Evolutionary conservation across 2,797 vertebrate genomes (phyloP), one percentile per base, ranked within the genome.

Genomic region (Xenops minutus): DNA sequence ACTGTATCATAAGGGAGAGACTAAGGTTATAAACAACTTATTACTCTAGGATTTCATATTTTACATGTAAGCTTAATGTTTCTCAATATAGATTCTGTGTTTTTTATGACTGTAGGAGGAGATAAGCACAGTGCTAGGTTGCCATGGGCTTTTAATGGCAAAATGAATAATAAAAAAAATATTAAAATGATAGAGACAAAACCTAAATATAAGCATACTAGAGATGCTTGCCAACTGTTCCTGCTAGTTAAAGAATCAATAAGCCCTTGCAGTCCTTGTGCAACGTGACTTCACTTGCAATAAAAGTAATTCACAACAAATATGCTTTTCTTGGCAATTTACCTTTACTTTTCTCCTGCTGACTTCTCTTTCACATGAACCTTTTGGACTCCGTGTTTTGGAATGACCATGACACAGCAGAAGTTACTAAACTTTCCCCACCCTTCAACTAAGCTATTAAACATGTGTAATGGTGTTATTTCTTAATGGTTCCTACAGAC

Each of bases 161-260:
- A 96, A 95, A 82, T 49, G 69, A 95, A 94, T 82, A 94, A 92
- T 86, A 93, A 95, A 94, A 96, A 96, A 88, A 85, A 71, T 73
- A 88, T 79, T 87, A 67, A 92, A 94, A 95, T 64, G 2, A 88
- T 67, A 75, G 32, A 89, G 30, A 94, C 46, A 76, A 85, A 79
- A 92, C 77, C 76, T 56, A 96, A 90, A 86, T 75, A 76, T 46
- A 34, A 66, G 43, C 43, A 66, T 80, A 73, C 78, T 77, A 76
- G 52, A 71, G 81, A 93, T 62, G 55, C 43, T 52, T 84, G 77
- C 73, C 68, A 91, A 76, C 55, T 77, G 66, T 67, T 88, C 78
- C 67, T 91, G 67, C 63, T 71, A 86, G 86, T 52, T 82, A 92
- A 80, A 90, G 71, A 93, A 92, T 79, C 73, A 61, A 75, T 56